Conservation (phyloP, 1,140 invertebrate species). For the Frieseomelitta varia region DNA sequence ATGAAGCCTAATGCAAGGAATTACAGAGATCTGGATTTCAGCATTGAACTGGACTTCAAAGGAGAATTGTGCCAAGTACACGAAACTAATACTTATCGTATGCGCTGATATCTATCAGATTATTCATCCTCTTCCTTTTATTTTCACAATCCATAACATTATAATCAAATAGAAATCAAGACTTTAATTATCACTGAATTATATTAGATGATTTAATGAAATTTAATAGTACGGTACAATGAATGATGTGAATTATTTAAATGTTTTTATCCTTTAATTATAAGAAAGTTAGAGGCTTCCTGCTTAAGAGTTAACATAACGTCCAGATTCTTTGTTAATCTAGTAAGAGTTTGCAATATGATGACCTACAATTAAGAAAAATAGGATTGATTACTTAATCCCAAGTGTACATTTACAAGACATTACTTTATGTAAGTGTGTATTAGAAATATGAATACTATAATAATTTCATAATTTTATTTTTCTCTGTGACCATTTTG, state of each 20-base stretch:
- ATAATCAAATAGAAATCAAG: slow-evolving; percentile 55
- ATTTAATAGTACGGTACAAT: slow-evolving; percentile 55
- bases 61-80: slow-evolving; percentile 95
- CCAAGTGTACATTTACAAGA: slow-evolving; percentile 31
- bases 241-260: slow-evolving; percentile 36
- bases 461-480: slow-evolving; percentile 23
- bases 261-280: slow-evolving; percentile 16
- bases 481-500: slow-evolving; percentile 17
- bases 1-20: slow-evolving; percentile 98
- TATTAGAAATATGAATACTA: slow-evolving; percentile 28
- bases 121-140: slow-evolving; percentile 38
- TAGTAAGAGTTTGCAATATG: slow-evolving; percentile 19
- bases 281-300: slow-evolving; percentile 35
- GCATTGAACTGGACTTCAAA: slow-evolving; percentile 95
- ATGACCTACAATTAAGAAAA: neutral
- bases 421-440: slow-evolving; percentile 27
- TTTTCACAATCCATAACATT: slow-evolving; percentile 60
- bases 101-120: slow-evolving; percentile 89
- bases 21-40: slow-evolving; percentile 98
- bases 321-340: slow-evolving; percentile 35
- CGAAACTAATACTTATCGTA: slow-evolving; percentile 96
- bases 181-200: slow-evolving; percentile 50
- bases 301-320: slow-evolving; percentile 12
- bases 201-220: slow-evolving; percentile 43
- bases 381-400: slow-evolving; percentile 15